Conservation (phyloP, 2,113 vertebrate genomes). For the Periophthalmus modestus region DNA sequence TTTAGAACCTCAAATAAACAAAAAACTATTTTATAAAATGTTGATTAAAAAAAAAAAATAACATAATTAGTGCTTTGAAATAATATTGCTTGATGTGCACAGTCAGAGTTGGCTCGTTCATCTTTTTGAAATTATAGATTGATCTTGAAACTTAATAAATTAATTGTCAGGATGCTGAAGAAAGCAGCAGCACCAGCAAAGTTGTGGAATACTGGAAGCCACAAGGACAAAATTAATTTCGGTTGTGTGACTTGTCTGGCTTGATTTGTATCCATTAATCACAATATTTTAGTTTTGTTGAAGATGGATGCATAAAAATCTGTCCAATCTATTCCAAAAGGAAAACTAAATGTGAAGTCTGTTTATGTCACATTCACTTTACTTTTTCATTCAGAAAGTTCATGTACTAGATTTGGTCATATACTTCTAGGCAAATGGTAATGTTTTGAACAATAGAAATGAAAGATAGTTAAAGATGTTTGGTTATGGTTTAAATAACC, state of each 20-base stretch:
- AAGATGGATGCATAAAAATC: not conserved
- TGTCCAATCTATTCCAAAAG: too few species aligned
- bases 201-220: not conserved
- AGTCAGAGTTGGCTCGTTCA: not conserved
- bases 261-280: not conserved
- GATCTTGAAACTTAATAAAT: not conserved
- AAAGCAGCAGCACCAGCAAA: not conserved
- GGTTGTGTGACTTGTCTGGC: not conserved
- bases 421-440: too few species aligned
- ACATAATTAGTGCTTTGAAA: not conserved
- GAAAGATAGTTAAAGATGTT: too few species aligned
- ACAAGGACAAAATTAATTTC: not conserved
- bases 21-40: not conserved
- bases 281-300: not conserved
- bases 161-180: not conserved
- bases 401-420: too few species aligned
- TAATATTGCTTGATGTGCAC: not conserved
- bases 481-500: too few species aligned
- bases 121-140: slow-evolving; percentile 3
- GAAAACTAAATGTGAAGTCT: too few species aligned
- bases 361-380: too few species aligned
- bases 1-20: too few species aligned
- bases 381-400: too few species aligned
- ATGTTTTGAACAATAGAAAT: too few species aligned
- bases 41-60: slow-evolving; percentile 9